Percentiles rank a stretch among this genome's conserved stretches.
phyloP scores from a whole-genome alignment of 35 echinoderm and acorn worm genomes.

The Amphiura filiformis region DNA sequence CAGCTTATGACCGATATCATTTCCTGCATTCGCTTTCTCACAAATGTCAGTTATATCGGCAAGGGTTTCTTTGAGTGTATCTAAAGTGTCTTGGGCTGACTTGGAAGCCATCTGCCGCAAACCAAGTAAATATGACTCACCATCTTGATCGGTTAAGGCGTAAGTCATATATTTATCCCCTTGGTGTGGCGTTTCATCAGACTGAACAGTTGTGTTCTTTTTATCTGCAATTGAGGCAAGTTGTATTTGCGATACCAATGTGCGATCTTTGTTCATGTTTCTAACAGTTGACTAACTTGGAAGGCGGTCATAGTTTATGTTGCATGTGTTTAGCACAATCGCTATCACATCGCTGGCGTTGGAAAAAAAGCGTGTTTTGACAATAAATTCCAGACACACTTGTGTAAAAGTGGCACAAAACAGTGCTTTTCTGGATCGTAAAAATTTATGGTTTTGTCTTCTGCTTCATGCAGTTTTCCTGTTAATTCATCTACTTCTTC shows the following conservation, averaged over 20 bases:
- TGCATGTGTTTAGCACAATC: not conserved
- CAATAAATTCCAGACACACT: constrained; percentile 25
- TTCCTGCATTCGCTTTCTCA: constrained; percentile 2
- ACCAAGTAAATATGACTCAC: not conserved
- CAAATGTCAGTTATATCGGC: constrained; percentile 27
- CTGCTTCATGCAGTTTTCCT: not conserved
- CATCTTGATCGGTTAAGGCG: constrained; percentile 21
- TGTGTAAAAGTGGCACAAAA: not conserved
- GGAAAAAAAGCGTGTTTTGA: constrained; percentile 11
- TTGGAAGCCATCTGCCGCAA: constrained; percentile 32
- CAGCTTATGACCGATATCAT: constrained; percentile 23
- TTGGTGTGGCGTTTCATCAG: constrained; percentile 26
- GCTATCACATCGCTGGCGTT: constrained; percentile 16
- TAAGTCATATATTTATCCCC: constrained; percentile 28
- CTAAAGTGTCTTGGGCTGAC: constrained; percentile 21
- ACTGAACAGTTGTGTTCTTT: not conserved
- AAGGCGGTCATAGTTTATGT: not conserved
- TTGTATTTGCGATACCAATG: not conserved
- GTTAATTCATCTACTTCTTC: not conserved
- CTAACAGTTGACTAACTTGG: not conserved
- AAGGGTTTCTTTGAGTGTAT: not conserved
- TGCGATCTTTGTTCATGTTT: constrained; percentile 31
- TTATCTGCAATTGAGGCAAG: not conserved
- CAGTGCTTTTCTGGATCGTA: not conserved
- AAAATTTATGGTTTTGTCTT: not conserved